A percentile compares a stretch with the other conserved stretches of the same genome.
phyloP scores from a whole-genome alignment of 2,113 vertebrate species.

The Lucifuga dentata region DNA sequence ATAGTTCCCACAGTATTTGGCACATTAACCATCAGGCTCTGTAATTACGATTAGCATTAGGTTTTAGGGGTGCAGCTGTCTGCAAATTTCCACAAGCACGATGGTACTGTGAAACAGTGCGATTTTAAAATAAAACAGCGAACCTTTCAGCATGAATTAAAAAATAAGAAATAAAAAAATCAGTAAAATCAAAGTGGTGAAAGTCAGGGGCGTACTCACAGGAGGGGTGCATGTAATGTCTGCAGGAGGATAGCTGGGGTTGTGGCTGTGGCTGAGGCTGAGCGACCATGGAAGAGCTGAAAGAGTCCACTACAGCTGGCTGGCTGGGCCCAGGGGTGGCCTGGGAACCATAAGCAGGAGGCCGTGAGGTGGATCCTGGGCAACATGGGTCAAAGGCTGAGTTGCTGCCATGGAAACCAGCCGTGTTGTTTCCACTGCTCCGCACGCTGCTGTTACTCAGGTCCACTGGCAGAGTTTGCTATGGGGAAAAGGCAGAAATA shows the following conservation, averaged over 20 bases:
- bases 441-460: constrained; percentile 93
- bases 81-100: constrained; percentile 27
- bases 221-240: constrained; percentile 94
- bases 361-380: constrained; percentile 91
- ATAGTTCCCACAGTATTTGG: constrained; percentile 68
- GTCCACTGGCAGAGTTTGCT: constrained; percentile 97
- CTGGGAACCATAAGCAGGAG: constrained; percentile 90
- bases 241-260: constrained; percentile 92
- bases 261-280: constrained; percentile 90
- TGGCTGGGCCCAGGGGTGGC: constrained; percentile 90
- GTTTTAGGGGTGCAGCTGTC: constrained; percentile 40
- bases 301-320: constrained; percentile 87
- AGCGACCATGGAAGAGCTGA: constrained; percentile 88
- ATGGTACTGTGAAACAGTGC: background rate
- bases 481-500: constrained; percentile 34
- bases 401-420: constrained; percentile 90
- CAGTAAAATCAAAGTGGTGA: background rate
- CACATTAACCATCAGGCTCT: constrained; percentile 72
- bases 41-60: constrained; percentile 63
- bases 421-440: constrained; percentile 83
- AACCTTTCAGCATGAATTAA: too few relatives aligned
- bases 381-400: constrained; percentile 98
- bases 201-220: constrained; percentile 84
- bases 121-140: background rate
- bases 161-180: too few relatives aligned